Evolutionary conservation across 1,140 invertebrate genomes (phyloP), one percentile per base, ranked within the genome.

Genomic region (Scaptodrosophila lebanonensis): DNA sequence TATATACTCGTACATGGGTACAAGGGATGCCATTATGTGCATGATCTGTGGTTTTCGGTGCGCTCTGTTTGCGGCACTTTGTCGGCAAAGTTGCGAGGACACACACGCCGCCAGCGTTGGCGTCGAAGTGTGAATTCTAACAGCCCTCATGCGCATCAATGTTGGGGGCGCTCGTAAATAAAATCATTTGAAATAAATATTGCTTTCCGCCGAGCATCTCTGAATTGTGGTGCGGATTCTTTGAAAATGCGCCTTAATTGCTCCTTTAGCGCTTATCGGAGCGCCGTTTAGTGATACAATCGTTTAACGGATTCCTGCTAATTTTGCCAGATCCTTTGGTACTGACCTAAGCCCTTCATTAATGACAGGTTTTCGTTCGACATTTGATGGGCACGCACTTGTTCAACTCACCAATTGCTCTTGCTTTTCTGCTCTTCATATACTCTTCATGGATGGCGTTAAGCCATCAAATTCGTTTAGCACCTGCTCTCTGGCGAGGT

Each of bases 81-180:
- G 75, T 82, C 75, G 75, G 75, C 75, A 70, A 52, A 44, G 6
- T 44, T 38, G 36, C 50, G 61, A 83, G 75, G 66, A 82, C 76
- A 82, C 75, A 77, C 75, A 82, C 48, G 70, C 66, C 47, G 72
- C 8, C 8, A n/a, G 27, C 12, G 9, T 3, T 33, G 54, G 30
- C 47, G 62, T 48, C 52, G 67, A 83, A 67, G 75, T 82, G 75
- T 82, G 75, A 82, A 82, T 82, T 82, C 69, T 82, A 82, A 82
- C 75, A 82, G 75, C 39, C 69, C 68, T 60, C 68, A 48, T 61
- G 66, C 29, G 36, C 17, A 15, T 45, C 32, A 15, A 20, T 15
- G 2, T 22, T 40, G 25, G 27, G 35, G 30, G 50, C 61, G 61
- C 18, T 44, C 72, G 66, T 77, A 71, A 76, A 76, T 77, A 75